Percentiles rank a stretch among this genome's conserved stretches.
Conservation (phyloP, 2,797 vertebrate genomes). For the Prunella strophiata region DNA sequence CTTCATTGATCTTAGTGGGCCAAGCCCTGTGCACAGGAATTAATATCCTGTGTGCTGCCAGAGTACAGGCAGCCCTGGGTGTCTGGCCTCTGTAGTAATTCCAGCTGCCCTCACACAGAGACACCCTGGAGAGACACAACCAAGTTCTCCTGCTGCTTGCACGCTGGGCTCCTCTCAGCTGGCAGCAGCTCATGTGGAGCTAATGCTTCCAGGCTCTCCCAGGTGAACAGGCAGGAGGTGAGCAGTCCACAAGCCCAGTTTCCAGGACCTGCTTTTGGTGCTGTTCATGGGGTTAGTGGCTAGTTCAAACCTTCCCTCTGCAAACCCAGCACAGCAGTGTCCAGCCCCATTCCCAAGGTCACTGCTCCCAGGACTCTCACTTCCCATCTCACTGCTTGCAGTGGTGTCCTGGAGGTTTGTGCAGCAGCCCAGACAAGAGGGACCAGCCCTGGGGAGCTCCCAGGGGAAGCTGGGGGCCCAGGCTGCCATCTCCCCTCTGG, state of each 20-base stretch:
- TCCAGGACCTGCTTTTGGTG: not conserved
- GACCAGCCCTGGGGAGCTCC: not conserved
- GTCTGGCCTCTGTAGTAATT: not conserved
- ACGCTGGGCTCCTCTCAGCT: not conserved
- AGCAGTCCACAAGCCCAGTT: not conserved
- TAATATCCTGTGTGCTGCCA: not conserved
- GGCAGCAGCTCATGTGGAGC: not conserved
- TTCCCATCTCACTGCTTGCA: not conserved
- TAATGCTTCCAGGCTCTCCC: not conserved
- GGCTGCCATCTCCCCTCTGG: not conserved
- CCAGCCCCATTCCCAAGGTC: not conserved
- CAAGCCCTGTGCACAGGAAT: rapidly evolving
- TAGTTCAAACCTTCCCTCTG: not conserved
- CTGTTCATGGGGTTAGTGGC: not conserved
- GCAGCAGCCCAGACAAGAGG: rapidly evolving
- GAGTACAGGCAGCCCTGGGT: rapidly evolving
- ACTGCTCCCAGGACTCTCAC: not conserved
- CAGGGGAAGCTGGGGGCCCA: not conserved
- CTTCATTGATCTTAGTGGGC: rapidly evolving
- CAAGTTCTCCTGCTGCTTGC: not conserved
- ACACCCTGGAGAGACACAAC: not conserved
- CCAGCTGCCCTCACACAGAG: not conserved
- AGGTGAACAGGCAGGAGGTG: not conserved
- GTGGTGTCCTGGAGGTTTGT: not conserved
- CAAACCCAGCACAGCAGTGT: not conserved